Evolutionary conservation across 2,888 invertebrate genomes (phyloP).

Genomic region (Biston betularia): DNA sequence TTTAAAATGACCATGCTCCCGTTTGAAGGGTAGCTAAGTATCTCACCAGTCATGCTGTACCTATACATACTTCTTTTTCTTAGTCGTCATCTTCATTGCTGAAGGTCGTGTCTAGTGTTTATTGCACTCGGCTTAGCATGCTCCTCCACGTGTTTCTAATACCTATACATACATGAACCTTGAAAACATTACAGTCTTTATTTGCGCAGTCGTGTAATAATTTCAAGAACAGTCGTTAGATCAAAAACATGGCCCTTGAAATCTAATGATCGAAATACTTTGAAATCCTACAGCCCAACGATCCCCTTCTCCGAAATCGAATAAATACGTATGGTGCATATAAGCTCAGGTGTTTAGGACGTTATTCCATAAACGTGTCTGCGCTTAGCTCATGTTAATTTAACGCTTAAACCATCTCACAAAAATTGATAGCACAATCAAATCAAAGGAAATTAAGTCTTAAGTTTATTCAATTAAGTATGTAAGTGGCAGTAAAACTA

Average conservation of each 20-base stretch:
- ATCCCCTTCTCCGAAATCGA: slow-evolving; percentile 56
- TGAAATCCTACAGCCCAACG: slow-evolving; percentile 43
- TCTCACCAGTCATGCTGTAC: too few relatives aligned
- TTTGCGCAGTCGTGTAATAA: too few relatives aligned
- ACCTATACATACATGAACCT: too few relatives aligned
- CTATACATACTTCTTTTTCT: too few relatives aligned
- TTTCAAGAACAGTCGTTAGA: slow-evolving; percentile 4
- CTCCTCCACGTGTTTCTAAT: too few relatives aligned
- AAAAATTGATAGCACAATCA: slow-evolving; percentile 19
- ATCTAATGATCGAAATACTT: slow-evolving; percentile 30
- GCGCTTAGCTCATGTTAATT: slow-evolving; percentile 69
- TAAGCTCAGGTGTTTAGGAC: slow-evolving; percentile 71
- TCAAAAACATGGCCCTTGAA: slow-evolving; percentile 10
- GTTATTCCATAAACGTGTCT: slow-evolving; percentile 72
- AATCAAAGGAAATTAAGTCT: slow-evolving; percentile 28
- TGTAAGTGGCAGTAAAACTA: slow-evolving; percentile 11
- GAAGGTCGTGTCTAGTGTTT: too few relatives aligned
- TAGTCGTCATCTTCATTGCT: too few relatives aligned
- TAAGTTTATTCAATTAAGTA: slow-evolving; percentile 20
- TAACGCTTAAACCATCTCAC: slow-evolving; percentile 57
- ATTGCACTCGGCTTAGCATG: too few relatives aligned
- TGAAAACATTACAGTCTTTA: too few relatives aligned
- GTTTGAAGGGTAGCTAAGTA: too few relatives aligned
- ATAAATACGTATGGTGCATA: slow-evolving; percentile 61
- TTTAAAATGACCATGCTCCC: too few relatives aligned